Conservation (phyloP, 2,797 vertebrate genomes). For the Odontamblyopus lacepedii region DNA sequence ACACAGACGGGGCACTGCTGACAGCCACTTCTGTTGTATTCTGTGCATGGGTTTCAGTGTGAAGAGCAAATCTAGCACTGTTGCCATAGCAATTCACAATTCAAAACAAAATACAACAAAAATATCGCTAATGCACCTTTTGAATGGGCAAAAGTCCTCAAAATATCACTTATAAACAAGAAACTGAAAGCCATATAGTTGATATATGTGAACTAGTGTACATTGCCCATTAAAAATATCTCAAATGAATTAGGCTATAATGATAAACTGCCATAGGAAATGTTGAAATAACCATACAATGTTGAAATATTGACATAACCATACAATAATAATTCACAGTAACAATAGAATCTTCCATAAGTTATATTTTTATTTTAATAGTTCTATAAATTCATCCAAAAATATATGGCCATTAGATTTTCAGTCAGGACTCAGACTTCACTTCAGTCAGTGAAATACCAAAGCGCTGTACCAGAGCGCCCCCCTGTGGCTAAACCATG, state of each 20-base stretch:
- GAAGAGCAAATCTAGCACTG: no score
- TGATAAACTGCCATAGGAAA: background rate
- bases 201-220: background rate
- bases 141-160: no score
- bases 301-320: background rate
- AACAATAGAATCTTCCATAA: background rate
- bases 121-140: no score
- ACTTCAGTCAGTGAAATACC: background rate
- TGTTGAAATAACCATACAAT: background rate
- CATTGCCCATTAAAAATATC: background rate
- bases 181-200: background rate
- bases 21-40: background rate
- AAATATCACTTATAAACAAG: no score
- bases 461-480: conserved; percentile 39
- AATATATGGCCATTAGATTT: conserved; percentile 3
- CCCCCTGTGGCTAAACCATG: conserved; percentile 28
- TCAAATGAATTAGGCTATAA: no score
- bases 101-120: no score
- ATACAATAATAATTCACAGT: background rate
- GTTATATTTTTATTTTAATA: background rate
- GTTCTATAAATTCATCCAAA: background rate
- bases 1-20: conserved; percentile 28
- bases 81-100: no score
- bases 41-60: background rate
- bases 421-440: background rate